Base-by-base conservation (phyloP, 2,888 invertebrate genomes). In the Coenonympha glycerion region DNA sequence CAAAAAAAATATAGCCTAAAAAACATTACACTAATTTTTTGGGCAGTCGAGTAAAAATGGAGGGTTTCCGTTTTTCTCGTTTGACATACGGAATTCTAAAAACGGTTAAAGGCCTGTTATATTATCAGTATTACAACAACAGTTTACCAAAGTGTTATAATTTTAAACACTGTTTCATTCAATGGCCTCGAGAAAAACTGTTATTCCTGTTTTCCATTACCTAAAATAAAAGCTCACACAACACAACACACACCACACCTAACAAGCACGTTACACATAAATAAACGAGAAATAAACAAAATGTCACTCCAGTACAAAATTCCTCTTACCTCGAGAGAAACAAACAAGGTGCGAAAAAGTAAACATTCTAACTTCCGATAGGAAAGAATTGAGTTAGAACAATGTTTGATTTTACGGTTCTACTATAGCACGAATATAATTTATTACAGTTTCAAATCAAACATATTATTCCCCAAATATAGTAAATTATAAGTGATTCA, bases 221-320 rank as follows among this genome's bases (percentile, higher is more conserved):
- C 16, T 9, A 18, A 33, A 19, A 19, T 34, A 19, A 34, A 16
- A 36, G 6, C 11, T n/a, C 9, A n/a, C n/a, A n/a, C n/a, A 13
- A 24, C 9, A 15, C 2, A 24, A 24, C 39, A 9, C 39, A 39
- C 13, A 24, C 22, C 24, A 13, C n/a, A 24, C 5, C 15, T 9
- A n/a, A 24, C 37, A 3, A 22, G 8, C 8, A 15, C 9, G 4
- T 22, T 22, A n/a, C 24, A 39, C 13, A 24, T 39, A 39, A 39
- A 39, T 39, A 39, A 39, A 24, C 39, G 24, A 22, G 39, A 16
- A n/a, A 24, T 39, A 39, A 24, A 39, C 39, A 39, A 39, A 26
- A 39, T 39, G 39, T 24, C 39, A 24, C 39, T 39, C 39, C 13
- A 15, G 16, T 22, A 39, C 22, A 15, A 39, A 24, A 21, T 39